Base-by-base conservation (phyloP, 2,888 invertebrate genomes). In the Geotrupes spiniger region DNA sequence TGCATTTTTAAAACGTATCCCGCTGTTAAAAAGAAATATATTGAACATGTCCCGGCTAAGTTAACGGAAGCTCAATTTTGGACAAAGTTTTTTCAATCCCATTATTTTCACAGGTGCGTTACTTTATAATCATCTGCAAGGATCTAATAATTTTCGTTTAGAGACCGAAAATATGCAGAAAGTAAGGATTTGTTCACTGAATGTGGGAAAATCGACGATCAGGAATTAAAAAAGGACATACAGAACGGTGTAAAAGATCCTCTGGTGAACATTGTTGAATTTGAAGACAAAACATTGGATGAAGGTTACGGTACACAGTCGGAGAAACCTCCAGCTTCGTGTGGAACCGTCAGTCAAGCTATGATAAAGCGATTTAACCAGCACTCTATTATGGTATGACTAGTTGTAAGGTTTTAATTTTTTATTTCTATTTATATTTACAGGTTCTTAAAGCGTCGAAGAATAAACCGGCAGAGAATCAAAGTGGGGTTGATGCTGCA, bases 1-100 rank as follows among this genome's bases (percentile, higher is more conserved):
- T 93, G 95, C 63, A 96, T 99, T 76, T 99, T 99, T 73, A 93
- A 94, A 76, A 98, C 99, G 52, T 99, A 99, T 78, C 99, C 99
- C 12, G 94, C 96, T 59, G 99, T 99, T 0, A 89, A 93, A 67
- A 89, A 89, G 78, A 98, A 98, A 80, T 96, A 98, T 73, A 76
- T 87, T 48, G 98, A 99, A 72, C 87, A 93, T 74, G 99, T 99
- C 27, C 99, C 99, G 21, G 82, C 88, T 54, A 92, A 94, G 77
- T 82, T 98, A 82, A 84, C 89, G 1, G 99, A 99, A 76, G 84
- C 91, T 1, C 96, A 97, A 67, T 99, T 99, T 76, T 99, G 99
- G 99, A 95, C 94, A 9, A 92, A 95, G 68, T 99, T 99, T 76
- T 99, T 99, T 77, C 98, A 99, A 71, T 98, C 97, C 10, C 98